Evolutionary conservation across 2,797 vertebrate genomes (phyloP).

Genomic region (Falco peregrinus): DNA sequence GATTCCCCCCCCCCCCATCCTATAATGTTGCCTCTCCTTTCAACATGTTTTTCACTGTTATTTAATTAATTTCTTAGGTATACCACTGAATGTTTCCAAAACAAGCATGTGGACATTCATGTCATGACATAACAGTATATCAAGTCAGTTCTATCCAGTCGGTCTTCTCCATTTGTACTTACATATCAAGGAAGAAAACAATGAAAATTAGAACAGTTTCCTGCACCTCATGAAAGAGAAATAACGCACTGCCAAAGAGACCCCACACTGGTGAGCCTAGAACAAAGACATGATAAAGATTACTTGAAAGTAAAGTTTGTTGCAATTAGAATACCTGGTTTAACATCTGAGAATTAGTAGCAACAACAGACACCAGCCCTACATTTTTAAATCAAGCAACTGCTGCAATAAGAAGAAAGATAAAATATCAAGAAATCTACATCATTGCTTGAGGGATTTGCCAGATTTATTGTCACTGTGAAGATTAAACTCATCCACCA

Average conservation of each 20-base stretch:
- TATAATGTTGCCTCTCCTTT: background rate
- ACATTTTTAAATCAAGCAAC: conserved; percentile 23
- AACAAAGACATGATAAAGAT: background rate
- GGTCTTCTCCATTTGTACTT: background rate
- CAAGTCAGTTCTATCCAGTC: background rate
- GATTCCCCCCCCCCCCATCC: background rate
- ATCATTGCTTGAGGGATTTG: conserved; percentile 11
- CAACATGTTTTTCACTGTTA: background rate
- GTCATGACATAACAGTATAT: background rate
- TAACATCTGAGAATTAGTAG: conserved; percentile 2
- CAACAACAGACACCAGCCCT: conserved; percentile 1
- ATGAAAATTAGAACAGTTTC: background rate
- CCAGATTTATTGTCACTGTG: conserved; percentile 52
- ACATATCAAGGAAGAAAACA: background rate
- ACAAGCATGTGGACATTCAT: background rate
- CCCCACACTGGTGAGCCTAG: background rate
- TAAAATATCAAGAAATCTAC: conserved; percentile 51
- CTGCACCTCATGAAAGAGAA: background rate
- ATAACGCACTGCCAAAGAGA: background rate
- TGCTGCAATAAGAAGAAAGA: conserved; percentile 23
- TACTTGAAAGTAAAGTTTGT: background rate
- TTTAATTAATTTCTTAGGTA: background rate
- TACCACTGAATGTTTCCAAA: background rate
- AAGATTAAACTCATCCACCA: conserved; percentile 61
- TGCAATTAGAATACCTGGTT: conserved; percentile 8